Evolutionary conservation across 2,888 invertebrate species (phyloP).

Genomic region (Polydrusus tereticollis): DNA sequence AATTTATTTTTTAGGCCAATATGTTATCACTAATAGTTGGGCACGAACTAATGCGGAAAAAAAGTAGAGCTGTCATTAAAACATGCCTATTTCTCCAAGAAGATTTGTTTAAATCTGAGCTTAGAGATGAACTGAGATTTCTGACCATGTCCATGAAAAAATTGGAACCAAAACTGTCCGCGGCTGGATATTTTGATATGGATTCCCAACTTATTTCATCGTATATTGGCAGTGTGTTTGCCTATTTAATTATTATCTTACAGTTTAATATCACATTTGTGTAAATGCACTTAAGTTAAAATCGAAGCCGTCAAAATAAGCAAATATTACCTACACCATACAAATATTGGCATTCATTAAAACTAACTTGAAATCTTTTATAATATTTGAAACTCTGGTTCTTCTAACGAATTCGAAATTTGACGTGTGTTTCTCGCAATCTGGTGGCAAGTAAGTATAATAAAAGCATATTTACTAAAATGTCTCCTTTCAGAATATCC

Average conservation of each 20-base stretch:
- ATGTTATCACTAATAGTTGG: slow-evolving; percentile 23
- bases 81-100: slow-evolving; percentile 43
- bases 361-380: too few relatives aligned
- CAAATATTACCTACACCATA: too few relatives aligned
- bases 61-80: slow-evolving; percentile 27
- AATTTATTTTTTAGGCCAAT: slow-evolving; percentile 32
- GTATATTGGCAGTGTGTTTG: slow-evolving; percentile 33
- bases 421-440: too few relatives aligned
- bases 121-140: slow-evolving; percentile 28
- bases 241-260: slow-evolving; percentile 44
- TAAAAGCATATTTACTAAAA: too few relatives aligned
- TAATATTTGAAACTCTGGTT: too few relatives aligned
- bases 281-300: slow-evolving; percentile 8
- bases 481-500: too few relatives aligned
- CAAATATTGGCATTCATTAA: too few relatives aligned
- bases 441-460: too few relatives aligned
- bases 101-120: slow-evolving; percentile 25
- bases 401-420: too few relatives aligned
- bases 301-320: too few relatives aligned
- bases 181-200: slow-evolving; percentile 39
- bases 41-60: slow-evolving; percentile 23
- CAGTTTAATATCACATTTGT: slow-evolving; percentile 38
- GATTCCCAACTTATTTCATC: slow-evolving; percentile 30
- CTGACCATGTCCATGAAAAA: slow-evolving; percentile 35
- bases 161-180: slow-evolving; percentile 28